Conservation (phyloP, 35 echinoderm and acorn worm species). For the Strongylocentrotus purpuratus region DNA sequence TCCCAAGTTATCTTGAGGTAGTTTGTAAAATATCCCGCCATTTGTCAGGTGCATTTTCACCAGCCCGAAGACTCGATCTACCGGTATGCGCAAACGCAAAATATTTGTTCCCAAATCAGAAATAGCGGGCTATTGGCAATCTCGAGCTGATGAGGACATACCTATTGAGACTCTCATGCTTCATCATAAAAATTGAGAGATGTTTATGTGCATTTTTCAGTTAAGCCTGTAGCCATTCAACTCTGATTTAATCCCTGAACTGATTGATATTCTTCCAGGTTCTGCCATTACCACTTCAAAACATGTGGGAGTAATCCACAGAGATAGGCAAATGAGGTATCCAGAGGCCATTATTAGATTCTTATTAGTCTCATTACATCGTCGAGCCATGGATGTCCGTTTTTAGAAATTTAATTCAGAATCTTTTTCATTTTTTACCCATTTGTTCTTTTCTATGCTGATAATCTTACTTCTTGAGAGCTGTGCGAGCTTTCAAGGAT, state of each 20-base stretch:
- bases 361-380: neutral
- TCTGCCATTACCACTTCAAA: neutral
- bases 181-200: neutral
- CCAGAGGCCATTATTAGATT: neutral
- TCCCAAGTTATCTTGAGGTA: too few species aligned
- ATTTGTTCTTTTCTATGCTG: neutral
- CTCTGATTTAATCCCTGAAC: neutral
- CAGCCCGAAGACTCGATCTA: too few species aligned
- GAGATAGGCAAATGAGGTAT: neutral
- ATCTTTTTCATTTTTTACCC: neutral
- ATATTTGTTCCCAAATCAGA: too few species aligned
- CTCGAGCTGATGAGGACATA: too few species aligned
- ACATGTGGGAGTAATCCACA: neutral
- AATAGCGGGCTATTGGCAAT: too few species aligned
- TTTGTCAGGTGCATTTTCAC: too few species aligned
- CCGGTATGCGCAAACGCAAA: too few species aligned
- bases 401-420: neutral
- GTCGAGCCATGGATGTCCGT: neutral
- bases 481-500: neutral
- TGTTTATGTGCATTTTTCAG: neutral
- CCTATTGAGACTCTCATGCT: neutral
- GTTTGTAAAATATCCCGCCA: too few species aligned
- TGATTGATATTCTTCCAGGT: neutral
- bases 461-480: neutral
- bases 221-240: neutral